Percentiles rank a stretch among this genome's conserved stretches.
These are phyloP conservation scores for Dicrostonyx torquatus DNA, from an alignment of 2,797 vertebrate genomes.

Conservation along the genomic window DNA sequence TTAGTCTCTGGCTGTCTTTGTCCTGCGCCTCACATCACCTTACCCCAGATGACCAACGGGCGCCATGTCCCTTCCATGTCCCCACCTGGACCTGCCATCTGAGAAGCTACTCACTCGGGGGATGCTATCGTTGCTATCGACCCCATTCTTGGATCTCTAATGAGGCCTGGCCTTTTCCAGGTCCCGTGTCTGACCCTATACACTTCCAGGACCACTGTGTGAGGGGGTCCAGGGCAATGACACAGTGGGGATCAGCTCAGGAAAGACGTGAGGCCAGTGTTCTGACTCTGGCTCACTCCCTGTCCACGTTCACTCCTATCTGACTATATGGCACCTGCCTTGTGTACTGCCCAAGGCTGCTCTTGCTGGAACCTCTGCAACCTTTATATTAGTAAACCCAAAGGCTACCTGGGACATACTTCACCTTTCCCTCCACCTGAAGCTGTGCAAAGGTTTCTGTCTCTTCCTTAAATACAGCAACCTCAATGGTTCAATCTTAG, in stretches of 20 bases:
- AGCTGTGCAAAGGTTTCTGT: neutral
- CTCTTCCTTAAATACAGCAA: neutral
- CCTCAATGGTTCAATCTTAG: neutral
- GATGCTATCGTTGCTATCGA: neutral
- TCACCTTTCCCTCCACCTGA: neutral
- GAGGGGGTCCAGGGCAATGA: neutral
- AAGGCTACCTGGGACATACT: neutral
- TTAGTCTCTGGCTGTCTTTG: neutral
- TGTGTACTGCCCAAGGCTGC: fast-evolving
- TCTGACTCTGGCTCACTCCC: neutral
- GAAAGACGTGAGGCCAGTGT: neutral
- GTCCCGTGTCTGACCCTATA: neutral
- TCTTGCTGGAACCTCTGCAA: neutral
- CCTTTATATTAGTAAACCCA: neutral
- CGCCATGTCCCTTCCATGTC: neutral
- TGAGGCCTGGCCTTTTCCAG: neutral
- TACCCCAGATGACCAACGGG: neutral
- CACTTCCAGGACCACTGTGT: neutral
- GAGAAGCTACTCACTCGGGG: neutral
- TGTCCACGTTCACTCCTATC: neutral
- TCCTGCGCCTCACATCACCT: neutral
- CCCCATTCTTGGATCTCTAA: neutral
- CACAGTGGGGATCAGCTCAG: neutral
- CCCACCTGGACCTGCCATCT: neutral
- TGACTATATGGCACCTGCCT: neutral